phyloP scores from a whole-genome alignment of 2,888 invertebrate species.

The Chaetogeoica ovagalla region DNA sequence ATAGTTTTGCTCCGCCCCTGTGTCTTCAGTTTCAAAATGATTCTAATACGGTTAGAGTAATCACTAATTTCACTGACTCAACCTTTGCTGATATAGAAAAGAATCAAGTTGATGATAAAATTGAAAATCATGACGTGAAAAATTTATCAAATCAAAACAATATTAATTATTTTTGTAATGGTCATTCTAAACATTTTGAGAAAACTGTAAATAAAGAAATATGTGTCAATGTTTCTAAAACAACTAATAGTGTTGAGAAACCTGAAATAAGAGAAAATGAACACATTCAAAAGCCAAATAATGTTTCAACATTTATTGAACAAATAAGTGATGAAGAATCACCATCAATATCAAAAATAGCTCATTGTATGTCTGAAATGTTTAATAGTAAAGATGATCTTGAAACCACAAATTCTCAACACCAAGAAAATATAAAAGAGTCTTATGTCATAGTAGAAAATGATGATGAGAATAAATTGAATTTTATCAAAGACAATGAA shows the following conservation, averaged over 20 bases:
- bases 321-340: neutral
- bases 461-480: neutral
- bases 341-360: slow-evolving; percentile 24
- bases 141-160: neutral
- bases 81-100: neutral
- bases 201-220: neutral
- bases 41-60: neutral
- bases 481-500: neutral
- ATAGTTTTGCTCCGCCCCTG: neutral
- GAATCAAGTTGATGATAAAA: neutral
- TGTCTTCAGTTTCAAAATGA: neutral
- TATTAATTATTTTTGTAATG: neutral
- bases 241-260: neutral
- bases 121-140: neutral
- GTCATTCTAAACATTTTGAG: neutral
- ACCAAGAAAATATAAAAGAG: neutral
- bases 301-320: neutral
- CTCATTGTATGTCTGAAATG: slow-evolving; percentile 20
- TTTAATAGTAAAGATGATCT: slow-evolving; percentile 28
- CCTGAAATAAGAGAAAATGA: neutral
- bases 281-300: neutral
- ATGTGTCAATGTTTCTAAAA: neutral
- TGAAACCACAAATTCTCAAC: neutral
- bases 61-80: neutral
- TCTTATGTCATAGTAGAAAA: neutral